Evolutionary conservation across 2,113 vertebrate genomes (phyloP).

Genomic region (Microcebus jonahi): DNA sequence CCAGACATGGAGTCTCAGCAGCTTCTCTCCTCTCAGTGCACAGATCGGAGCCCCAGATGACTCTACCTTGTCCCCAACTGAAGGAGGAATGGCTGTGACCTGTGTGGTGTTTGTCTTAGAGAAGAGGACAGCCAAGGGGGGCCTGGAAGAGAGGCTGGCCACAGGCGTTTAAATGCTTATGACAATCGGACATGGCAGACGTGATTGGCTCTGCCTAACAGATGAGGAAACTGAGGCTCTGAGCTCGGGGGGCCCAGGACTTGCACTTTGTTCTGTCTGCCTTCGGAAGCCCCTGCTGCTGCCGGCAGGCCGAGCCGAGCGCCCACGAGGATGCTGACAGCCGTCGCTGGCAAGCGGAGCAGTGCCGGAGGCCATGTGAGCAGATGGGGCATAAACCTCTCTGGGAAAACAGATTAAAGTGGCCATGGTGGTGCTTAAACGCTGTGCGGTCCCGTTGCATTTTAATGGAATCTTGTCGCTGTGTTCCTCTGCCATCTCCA

Average conservation of each 20-base stretch:
- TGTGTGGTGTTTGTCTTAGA: neutral
- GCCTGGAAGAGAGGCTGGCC: neutral
- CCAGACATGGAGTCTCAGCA: neutral
- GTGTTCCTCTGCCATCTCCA: conserved; percentile 32
- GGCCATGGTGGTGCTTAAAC: conserved; percentile 65
- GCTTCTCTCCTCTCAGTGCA: neutral
- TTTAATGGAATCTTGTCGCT: conserved; percentile 75
- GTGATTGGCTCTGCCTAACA: neutral
- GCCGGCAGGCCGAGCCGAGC: neutral
- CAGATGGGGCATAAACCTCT: conserved; percentile 71
- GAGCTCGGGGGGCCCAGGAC: neutral
- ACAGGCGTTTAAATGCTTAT: neutral
- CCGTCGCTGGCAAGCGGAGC: neutral
- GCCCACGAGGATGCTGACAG: neutral
- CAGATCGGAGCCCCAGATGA: neutral
- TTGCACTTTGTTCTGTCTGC: neutral
- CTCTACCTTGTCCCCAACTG: fast-evolving
- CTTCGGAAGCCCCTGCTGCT: neutral
- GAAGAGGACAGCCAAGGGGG: neutral
- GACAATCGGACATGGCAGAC: no score
- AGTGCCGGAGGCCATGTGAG: neutral
- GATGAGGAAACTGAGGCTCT: neutral
- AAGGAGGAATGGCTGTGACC: neutral
- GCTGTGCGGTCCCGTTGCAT: conserved; percentile 27
- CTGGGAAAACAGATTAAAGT: conserved; percentile 71